Evolutionary conservation across 2,113 vertebrate species (phyloP), one percentile per base, ranked within the genome.

Genomic region (Leptobrachium leishanense): DNA sequence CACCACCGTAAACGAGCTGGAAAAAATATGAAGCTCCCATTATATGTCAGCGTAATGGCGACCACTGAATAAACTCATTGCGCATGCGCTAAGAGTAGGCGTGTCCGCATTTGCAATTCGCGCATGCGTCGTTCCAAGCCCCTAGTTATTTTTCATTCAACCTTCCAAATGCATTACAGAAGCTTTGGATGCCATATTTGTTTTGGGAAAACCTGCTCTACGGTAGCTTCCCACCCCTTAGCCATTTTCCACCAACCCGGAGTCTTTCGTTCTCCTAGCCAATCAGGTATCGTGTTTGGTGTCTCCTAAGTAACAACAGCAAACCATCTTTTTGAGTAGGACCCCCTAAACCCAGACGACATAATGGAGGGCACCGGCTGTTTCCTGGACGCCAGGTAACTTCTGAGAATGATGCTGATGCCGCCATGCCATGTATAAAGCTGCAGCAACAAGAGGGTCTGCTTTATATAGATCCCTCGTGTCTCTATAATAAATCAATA

Each of bases 331-430:
- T 12, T 46, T 9, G 50, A 8, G 8, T 0, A 8, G 46, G 46
- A 50, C 46, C 46, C 46, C 46, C 46, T 50, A 8, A 50, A 8
- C 46, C 46, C 46, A 50, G 46, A 4, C 2, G 6, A 12, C 1
- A 12, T 13, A 8, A 68, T 80, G 70, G 77, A 80, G 0, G 40
- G 64, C 53, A 54, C 68, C 43, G 62, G 68, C 42, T 78, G 68
- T n/a, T 43, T 63, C 66, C 53, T 80, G 65, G 41, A 80, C 74
- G 70, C 74, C 70, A 74, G 77, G 77, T 80, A 74, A 79, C 5
- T 50, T 1, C 10, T 8, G 55, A 8, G 8, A 50, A 50, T 50
- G 8, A 31, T 31, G 20, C 20, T 31, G 20, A 31, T 31, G 20
- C 20, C 20, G 20, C 20, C 20, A 31, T 31, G 20, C 20, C 20